phyloP scores from a whole-genome alignment of 2,113 vertebrate genomes.

The Percina caprodes region DNA sequence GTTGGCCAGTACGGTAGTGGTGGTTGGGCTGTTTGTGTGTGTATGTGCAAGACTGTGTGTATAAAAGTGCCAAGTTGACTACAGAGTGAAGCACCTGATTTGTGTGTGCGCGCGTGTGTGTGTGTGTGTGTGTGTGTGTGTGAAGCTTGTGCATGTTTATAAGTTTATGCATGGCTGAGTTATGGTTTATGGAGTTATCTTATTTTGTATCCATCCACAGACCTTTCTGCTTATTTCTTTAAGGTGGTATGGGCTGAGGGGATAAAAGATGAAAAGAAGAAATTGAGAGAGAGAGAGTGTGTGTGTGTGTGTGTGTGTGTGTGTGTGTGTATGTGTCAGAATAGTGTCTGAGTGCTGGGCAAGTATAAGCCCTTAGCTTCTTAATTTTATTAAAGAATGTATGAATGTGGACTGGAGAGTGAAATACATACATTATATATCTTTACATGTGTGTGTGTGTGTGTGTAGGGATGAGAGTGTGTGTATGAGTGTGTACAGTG shows the following conservation, averaged over 20 bases:
- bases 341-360: constrained; percentile 14
- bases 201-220: constrained; percentile 55
- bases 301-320: too few species aligned
- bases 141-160: constrained; percentile 33
- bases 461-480: neutral
- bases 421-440: constrained; percentile 33
- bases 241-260: constrained; percentile 51
- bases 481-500: constrained; percentile 24
- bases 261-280: constrained; percentile 39
- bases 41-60: neutral
- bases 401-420: constrained; percentile 30
- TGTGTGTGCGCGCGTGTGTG: constrained; percentile 20
- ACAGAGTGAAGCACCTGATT: constrained; percentile 9
- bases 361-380: constrained; percentile 27
- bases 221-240: constrained; percentile 44
- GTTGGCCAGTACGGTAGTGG: constrained; percentile 31
- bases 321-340: constrained; percentile 7
- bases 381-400: constrained; percentile 47
- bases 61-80: constrained; percentile 4
- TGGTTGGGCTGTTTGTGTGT: constrained; percentile 4
- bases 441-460: constrained; percentile 33
- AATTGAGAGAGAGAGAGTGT: neutral
- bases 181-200: constrained; percentile 58
- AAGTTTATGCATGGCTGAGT: constrained; percentile 58
- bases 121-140: constrained; percentile 11